phyloP scores from a whole-genome alignment of 2,113 vertebrate species.

The Cheilinus undulatus region DNA sequence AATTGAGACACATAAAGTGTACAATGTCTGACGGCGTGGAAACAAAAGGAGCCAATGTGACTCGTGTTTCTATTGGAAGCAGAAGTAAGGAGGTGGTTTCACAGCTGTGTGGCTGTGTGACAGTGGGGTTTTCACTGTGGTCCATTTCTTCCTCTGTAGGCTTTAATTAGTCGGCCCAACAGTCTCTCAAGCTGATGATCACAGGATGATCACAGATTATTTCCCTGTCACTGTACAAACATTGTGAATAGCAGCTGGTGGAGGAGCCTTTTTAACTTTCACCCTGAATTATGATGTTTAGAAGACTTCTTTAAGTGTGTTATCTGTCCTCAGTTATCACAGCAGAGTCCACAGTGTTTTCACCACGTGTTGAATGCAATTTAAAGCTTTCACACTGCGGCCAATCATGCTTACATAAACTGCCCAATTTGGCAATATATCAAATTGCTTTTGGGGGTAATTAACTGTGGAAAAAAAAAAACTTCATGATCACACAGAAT shows the following conservation, averaged over 20 bases:
- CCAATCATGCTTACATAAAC: background rate
- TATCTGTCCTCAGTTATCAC: background rate
- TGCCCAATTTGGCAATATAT: no score
- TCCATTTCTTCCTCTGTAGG: slow-evolving; percentile 32
- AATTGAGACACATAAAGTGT: slow-evolving; percentile 4
- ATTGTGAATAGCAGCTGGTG: slow-evolving; percentile 12
- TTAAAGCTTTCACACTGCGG: background rate
- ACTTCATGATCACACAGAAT: background rate
- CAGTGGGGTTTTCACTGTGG: slow-evolving; percentile 45
- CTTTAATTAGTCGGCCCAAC: slow-evolving; percentile 62
- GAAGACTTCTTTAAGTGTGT: background rate
- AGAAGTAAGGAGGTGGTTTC: slow-evolving; percentile 46
- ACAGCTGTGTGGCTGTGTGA: slow-evolving; percentile 57
- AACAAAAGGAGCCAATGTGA: slow-evolving; percentile 1
- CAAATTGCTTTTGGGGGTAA: no score
- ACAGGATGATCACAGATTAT: slow-evolving; percentile 55
- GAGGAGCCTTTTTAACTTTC: slow-evolving; percentile 10
- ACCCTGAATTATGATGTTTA: background rate
- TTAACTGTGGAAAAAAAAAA: background rate
- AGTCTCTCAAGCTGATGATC: slow-evolving; percentile 49
- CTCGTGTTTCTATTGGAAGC: slow-evolving; percentile 5
- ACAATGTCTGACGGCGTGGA: background rate
- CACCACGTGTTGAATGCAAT: background rate
- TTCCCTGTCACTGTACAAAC: slow-evolving; percentile 30
- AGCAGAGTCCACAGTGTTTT: background rate